Conservation (phyloP, 2,113 vertebrate species). For the Leptodactylus fuscus region DNA sequence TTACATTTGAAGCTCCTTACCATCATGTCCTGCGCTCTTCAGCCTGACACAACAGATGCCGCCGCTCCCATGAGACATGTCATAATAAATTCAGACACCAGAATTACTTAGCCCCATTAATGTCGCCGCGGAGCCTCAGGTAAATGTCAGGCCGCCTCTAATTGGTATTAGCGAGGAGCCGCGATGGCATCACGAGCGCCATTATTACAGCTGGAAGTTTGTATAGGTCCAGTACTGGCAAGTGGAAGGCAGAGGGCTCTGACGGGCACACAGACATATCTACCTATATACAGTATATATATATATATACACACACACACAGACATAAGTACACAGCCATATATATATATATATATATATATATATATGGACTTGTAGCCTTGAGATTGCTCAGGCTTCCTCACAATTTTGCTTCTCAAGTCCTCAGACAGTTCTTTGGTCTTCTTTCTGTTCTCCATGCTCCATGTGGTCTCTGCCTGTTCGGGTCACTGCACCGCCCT, state of each 20-base stretch:
- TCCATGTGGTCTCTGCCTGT: no score
- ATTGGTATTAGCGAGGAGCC: slow-evolving; percentile 27
- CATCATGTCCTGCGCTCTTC: not conserved
- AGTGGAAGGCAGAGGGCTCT: not conserved
- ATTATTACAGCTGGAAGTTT: no score
- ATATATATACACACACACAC: not conserved
- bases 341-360: not conserved
- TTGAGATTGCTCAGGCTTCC: no score
- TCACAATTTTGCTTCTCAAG: no score
- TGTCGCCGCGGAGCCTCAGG: slow-evolving; percentile 6
- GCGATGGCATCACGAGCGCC: no score
- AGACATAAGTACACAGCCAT: no score
- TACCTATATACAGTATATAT: not conserved
- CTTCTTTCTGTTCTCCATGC: no score
- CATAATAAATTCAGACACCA: slow-evolving; percentile 54
- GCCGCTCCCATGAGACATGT: not conserved
- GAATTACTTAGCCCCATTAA: slow-evolving; percentile 54
- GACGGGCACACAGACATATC: not conserved
- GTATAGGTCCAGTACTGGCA: not conserved
- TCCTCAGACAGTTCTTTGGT: no score
- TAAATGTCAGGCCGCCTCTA: slow-evolving; percentile 56
- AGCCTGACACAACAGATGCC: not conserved
- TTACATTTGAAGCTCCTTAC: no score
- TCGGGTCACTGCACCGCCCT: no score
- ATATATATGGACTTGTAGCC: not conserved